Percentiles rank a stretch among this genome's conserved stretches.
Conservation (phyloP, 2,888 invertebrate species). For the Acronicta aceris region DNA sequence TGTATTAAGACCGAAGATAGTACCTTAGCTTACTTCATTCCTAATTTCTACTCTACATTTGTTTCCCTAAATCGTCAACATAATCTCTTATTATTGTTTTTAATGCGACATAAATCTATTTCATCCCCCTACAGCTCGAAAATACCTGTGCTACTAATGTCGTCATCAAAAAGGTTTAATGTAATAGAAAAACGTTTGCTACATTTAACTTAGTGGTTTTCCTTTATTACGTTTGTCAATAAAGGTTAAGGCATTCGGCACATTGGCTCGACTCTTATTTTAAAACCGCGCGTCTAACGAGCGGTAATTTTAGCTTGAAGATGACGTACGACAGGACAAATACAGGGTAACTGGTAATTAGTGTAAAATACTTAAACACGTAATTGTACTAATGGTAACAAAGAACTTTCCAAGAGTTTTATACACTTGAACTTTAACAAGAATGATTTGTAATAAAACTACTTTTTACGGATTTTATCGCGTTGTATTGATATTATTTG, state of each 20-base stretch:
- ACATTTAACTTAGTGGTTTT: slow-evolving; percentile 65
- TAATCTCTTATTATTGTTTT: slow-evolving; percentile 43
- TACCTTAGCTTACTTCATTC: no score
- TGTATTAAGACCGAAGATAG: no score
- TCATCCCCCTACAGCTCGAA: slow-evolving; percentile 37
- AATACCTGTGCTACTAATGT: slow-evolving; percentile 56
- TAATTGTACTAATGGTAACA: no score
- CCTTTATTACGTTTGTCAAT: slow-evolving; percentile 35
- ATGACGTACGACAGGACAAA: no score
- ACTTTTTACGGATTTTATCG: no score
- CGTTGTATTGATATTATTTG: no score
- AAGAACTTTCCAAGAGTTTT: no score
- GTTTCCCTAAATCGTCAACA: slow-evolving; percentile 34
- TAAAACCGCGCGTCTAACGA: background rate
- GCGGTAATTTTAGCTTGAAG: background rate
- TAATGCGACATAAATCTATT: slow-evolving; percentile 52
- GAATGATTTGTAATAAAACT: no score
- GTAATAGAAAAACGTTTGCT: slow-evolving; percentile 68
- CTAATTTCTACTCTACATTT: slow-evolving; percentile 13
- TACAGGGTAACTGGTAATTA: background rate
- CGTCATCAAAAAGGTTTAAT: slow-evolving; percentile 66
- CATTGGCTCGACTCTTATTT: background rate
- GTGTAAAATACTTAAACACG: no score
- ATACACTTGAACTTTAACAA: no score
- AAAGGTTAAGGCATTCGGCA: slow-evolving; percentile 8